These are phyloP conservation scores for Parus major DNA, from an alignment of 2,113 vertebrate genomes.

Conservation along the genomic window DNA sequence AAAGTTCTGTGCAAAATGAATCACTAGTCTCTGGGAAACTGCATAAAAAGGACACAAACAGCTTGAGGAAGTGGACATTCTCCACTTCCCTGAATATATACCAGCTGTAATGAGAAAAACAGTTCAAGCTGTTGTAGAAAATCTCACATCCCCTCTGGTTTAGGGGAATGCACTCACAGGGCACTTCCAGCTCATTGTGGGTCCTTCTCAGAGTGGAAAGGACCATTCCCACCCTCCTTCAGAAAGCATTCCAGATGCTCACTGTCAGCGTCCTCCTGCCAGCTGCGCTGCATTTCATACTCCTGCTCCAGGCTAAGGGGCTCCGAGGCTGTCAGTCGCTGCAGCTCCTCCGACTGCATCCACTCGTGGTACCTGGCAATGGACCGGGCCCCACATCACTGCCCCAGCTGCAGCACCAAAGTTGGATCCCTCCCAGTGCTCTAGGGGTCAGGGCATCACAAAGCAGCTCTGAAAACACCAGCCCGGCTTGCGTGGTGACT, in stretches of 20 bases:
- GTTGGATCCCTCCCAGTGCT: accelerated
- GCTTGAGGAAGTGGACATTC: not conserved
- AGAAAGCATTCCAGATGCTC: constrained; percentile 8
- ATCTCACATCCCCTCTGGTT: not conserved
- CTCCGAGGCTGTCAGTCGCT: constrained; percentile 89
- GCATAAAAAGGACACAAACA: not conserved
- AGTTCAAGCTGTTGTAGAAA: not conserved
- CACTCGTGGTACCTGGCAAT: constrained; percentile 89
- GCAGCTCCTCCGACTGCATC: constrained; percentile 93
- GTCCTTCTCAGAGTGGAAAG: not conserved
- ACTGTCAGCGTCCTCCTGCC: constrained; percentile 91
- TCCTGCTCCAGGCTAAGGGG: constrained; percentile 92
- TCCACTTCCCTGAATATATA: not conserved
- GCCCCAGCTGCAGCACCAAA: not conserved
- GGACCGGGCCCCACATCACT: not conserved
- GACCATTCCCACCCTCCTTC: not conserved
- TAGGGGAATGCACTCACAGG: accelerated
- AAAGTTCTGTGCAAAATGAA: not conserved
- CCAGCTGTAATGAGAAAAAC: not conserved
- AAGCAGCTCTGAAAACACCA: not conserved
- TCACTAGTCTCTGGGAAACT: not conserved
- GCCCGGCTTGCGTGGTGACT: not conserved
- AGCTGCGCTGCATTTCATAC: constrained; percentile 90
- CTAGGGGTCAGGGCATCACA: not conserved
- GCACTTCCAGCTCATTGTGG: not conserved